Evolutionary conservation across 2,888 invertebrate genomes (phyloP), one percentile per base, ranked within the genome.

Genomic region (Fragum fragum): DNA sequence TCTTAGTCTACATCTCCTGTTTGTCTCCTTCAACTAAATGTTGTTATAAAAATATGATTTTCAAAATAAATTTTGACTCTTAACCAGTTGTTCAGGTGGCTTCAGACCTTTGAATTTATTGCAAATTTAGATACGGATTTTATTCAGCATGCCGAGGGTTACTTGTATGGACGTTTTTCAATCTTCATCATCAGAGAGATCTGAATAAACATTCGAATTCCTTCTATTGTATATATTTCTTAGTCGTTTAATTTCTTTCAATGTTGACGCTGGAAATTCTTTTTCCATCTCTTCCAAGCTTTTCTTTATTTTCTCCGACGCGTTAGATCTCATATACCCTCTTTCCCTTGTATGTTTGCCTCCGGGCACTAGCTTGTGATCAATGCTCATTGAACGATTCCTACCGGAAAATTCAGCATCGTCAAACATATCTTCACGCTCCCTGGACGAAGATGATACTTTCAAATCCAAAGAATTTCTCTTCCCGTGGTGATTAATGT

Each of bases 261-360:
- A 28, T 0, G 57, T 57, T 9, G 57, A 23, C 26, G 23, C 28
- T 28, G 57, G 26, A 18, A 57, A 57, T 28, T 57, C 26, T 57
- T 28, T 57, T 18, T 57, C 57, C 57, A 57, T 26, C 57, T 57
- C 57, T 18, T 28, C 57, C 16, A 57, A 28, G 21, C 57, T 11
- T 57, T 28, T 57, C 57, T 57, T 57, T 7, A 57, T 28, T 14
- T 57, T 57, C 14, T 14, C 26, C 11, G 57, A 21, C 2, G 57
- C 1, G 21, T 57, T 23, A 5, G 26, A 26, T 23, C 57, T 57
- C 26, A 57, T 14, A 57, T 9, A 9, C 1, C 11, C 57, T 26
- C 57, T 18, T 28, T 57, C 57, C 26, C 23, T 23, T 14, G 57
- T 57, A 57, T 57, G 57, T 26, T 57, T 57, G 2, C 57, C 57